Percentiles rank a stretch among this genome's conserved stretches.
These are phyloP conservation scores for Cavia aperea DNA, from an alignment of 2,113 vertebrate species.

Conservation along the genomic window DNA sequence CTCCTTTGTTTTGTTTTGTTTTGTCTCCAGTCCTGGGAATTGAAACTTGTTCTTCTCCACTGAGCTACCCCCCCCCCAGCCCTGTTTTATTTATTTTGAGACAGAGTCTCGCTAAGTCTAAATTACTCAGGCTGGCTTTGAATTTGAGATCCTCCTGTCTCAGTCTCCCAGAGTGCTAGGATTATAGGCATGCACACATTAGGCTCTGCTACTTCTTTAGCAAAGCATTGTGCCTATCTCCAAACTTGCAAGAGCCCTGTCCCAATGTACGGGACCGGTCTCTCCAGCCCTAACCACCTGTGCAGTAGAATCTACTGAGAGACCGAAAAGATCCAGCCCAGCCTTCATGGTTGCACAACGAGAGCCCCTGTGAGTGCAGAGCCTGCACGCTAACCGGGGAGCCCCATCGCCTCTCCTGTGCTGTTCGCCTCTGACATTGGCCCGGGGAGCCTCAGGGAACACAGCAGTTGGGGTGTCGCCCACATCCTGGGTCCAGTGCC, in stretches of 20 bases:
- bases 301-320: neutral
- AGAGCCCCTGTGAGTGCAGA: neutral
- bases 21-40: neutral
- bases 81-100: neutral
- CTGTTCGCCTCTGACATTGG: neutral
- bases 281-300: neutral
- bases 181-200: neutral
- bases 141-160: neutral
- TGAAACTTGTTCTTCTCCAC: neutral
- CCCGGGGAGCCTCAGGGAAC: rapidly evolving
- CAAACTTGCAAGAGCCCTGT: neutral
- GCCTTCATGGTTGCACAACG: neutral
- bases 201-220: neutral
- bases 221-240: neutral
- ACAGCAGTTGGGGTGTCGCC: neutral
- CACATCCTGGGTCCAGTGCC: slow-evolving; percentile 43
- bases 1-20: too few relatives aligned
- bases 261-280: neutral
- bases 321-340: neutral
- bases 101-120: neutral
- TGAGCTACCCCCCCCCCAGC: neutral
- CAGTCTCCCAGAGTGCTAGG: neutral
- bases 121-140: neutral
- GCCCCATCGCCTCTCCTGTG: neutral
- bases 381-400: too few relatives aligned